A percentile compares a stretch with the other conserved stretches of the same genome.
These are phyloP conservation scores for Anabas testudineus DNA, from an alignment of 2,797 vertebrate genomes.

Conservation along the genomic window DNA sequence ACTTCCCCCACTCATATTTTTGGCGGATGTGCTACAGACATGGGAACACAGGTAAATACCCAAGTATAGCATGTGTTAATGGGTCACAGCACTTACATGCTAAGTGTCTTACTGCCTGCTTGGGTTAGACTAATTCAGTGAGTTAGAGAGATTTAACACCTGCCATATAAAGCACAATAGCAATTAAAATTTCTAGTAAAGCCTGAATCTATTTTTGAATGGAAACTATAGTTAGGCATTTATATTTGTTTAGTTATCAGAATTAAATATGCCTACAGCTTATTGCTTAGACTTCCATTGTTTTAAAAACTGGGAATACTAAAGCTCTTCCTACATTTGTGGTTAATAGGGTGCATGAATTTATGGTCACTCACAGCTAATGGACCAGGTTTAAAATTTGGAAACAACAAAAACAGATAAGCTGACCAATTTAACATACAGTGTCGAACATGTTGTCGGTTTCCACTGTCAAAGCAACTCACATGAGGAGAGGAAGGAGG, in stretches of 20 bases:
- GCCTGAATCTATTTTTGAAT: neutral
- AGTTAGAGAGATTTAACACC: neutral
- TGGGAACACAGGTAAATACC: constrained; percentile 34
- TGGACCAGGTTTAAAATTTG: no score
- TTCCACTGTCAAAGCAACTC: no score
- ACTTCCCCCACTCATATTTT: constrained; percentile 34
- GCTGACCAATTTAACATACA: no score
- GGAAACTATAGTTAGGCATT: neutral
- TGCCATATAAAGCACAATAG: neutral
- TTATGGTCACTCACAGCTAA: no score
- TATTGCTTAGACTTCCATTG: no score
- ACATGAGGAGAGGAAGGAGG: no score
- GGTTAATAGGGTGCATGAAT: no score
- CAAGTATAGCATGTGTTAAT: constrained; percentile 10
- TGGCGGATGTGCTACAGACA: constrained; percentile 29
- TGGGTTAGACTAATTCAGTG: neutral
- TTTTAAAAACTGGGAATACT: constrained; percentile 39
- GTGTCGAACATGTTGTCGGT: no score
- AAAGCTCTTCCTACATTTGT: no score
- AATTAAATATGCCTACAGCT: neutral
- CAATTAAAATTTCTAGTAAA: neutral
- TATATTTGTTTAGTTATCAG: neutral
- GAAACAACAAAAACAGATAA: no score
- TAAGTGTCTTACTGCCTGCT: constrained; percentile 11
- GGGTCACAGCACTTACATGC: constrained; percentile 12